A percentile compares a stretch with the other conserved stretches of the same genome.
phyloP scores from a whole-genome alignment of 92 coral and sea anemone genomes.

The Epizoanthus stellaris region DNA sequence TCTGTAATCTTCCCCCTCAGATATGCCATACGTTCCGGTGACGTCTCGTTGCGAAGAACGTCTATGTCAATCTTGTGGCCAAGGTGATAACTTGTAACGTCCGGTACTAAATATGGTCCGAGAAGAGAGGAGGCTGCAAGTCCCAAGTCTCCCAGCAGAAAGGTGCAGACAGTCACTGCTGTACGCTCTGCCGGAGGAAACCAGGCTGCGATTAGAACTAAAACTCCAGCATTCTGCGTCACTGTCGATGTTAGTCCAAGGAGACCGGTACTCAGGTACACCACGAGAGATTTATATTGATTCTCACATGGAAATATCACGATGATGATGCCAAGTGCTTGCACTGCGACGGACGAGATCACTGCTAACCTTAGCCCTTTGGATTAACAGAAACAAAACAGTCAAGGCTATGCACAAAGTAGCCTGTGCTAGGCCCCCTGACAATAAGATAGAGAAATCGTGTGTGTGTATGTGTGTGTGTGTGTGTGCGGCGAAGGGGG shows the following conservation, averaged over 20 bases:
- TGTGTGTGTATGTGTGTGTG: too few species aligned
- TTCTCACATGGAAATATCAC: slow-evolving; percentile 25
- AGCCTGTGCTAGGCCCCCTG: too few species aligned
- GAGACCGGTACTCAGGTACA: slow-evolving; percentile 3
- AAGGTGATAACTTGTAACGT: slow-evolving; percentile 9
- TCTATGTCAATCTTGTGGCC: slow-evolving; percentile 35
- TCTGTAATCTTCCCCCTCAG: slow-evolving; percentile 19
- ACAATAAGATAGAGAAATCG: too few species aligned
- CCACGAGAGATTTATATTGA: not conserved
- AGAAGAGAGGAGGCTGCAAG: not conserved
- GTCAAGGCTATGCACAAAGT: too few species aligned
- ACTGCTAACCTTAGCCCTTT: slow-evolving; percentile 13
- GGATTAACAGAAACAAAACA: not conserved
- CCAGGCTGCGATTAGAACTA: slow-evolving; percentile 26
- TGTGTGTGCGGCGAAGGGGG: too few species aligned
- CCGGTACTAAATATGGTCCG: slow-evolving; percentile 34
- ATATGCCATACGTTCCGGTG: slow-evolving; percentile 16
- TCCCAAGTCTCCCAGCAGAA: slow-evolving; percentile 31
- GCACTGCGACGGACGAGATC: not conserved
- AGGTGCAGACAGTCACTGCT: slow-evolving; percentile 16
- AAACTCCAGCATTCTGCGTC: not conserved
- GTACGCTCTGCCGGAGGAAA: slow-evolving; percentile 42
- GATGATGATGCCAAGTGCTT: not conserved
- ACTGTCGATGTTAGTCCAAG: slow-evolving; percentile 9
- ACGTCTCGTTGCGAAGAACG: slow-evolving; percentile 31